Evolutionary conservation across 2,797 vertebrate species (phyloP).

Genomic region (Phataginus tricuspis): DNA sequence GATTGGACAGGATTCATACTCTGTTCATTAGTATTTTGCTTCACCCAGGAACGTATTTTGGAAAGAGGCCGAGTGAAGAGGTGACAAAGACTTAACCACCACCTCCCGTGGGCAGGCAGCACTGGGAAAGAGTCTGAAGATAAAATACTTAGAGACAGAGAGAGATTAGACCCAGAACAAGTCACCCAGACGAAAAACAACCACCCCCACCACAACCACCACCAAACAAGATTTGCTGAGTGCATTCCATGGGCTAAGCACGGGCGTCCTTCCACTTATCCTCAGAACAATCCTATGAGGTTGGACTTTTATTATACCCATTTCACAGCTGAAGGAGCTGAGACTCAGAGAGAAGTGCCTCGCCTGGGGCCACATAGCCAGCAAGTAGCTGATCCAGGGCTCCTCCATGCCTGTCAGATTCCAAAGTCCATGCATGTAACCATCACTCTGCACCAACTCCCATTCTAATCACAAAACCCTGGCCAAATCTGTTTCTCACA

Average conservation of each 20-base stretch:
- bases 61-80: neutral
- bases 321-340: neutral
- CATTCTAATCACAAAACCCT: neutral
- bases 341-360: neutral
- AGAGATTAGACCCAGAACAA: neutral
- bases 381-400: neutral
- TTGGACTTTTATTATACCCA: neutral
- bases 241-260: rapidly evolving
- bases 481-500: neutral
- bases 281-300: neutral
- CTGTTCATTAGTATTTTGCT: neutral
- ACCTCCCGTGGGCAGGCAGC: neutral
- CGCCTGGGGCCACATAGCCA: neutral
- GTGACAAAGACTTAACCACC: neutral
- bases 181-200: neutral
- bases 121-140: neutral
- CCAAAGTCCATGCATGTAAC: neutral
- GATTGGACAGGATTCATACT: neutral
- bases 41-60: neutral
- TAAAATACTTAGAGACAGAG: neutral
- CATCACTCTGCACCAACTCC: neutral
- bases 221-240: neutral
- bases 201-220: neutral
- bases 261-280: too few relatives aligned
- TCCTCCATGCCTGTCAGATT: neutral